Conservation (phyloP, 2,113 vertebrate genomes). For the Menidia beryllina region DNA sequence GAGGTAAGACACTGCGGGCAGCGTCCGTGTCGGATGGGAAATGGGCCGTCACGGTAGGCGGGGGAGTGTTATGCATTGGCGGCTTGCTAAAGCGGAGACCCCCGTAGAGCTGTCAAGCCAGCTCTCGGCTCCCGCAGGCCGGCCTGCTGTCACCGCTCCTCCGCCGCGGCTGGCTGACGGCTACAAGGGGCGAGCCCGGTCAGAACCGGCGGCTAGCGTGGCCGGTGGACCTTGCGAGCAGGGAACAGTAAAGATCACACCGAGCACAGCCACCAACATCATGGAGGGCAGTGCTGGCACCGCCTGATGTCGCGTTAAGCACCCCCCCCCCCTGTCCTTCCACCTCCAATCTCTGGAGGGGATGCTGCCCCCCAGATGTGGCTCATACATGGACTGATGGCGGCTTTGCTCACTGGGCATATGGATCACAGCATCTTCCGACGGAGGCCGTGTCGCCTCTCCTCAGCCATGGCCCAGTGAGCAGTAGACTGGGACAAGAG, state of each 20-base stretch:
- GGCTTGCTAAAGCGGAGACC: constrained; percentile 1
- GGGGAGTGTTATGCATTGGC: background rate
- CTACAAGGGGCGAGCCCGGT: background rate
- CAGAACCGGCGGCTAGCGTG: background rate
- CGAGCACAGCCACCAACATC: too few species aligned
- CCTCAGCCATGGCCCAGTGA: constrained; percentile 28
- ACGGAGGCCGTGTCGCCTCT: constrained; percentile 37
- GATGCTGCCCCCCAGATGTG: background rate
- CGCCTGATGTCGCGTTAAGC: constrained; percentile 2
- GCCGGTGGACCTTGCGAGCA: constrained; percentile 6
- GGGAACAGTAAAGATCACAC: too few species aligned
- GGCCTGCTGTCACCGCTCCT: constrained; percentile 46
- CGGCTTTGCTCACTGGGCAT: constrained; percentile 28
- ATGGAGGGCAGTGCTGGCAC: too few species aligned
- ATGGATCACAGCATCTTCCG: constrained; percentile 34
- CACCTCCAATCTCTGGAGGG: background rate
- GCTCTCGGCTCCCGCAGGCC: background rate
- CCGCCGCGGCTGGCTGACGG: constrained; percentile 4
- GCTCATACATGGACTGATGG: constrained; percentile 13
- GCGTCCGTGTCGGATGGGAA: background rate
- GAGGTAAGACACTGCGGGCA: constrained; percentile 76
- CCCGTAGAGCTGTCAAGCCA: too few species aligned
- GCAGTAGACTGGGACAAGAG: constrained; percentile 25
- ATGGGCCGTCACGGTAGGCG: too few species aligned
- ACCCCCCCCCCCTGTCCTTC: background rate